These are phyloP conservation scores for Pristionchus maxplancki DNA, from an alignment of 2,888 invertebrate species.

Conservation along the genomic window DNA sequence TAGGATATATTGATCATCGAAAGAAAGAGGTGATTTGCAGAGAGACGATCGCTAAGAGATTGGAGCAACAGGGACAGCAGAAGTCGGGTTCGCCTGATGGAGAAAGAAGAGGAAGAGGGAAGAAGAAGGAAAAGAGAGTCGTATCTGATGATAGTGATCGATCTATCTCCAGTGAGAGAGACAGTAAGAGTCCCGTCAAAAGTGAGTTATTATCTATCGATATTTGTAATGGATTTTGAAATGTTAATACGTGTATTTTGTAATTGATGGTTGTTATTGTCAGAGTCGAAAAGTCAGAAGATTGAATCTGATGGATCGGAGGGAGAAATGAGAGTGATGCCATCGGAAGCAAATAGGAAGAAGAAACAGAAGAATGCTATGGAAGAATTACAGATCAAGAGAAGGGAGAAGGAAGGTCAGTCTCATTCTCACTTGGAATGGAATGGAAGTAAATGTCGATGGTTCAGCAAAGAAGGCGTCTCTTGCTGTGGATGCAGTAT, in stretches of 20 bases:
- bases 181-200: background rate
- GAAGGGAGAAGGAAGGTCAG: slow-evolving; percentile 86
- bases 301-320: slow-evolving; percentile 77
- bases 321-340: slow-evolving; percentile 86
- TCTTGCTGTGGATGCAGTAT: slow-evolving; percentile 93
- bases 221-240: background rate
- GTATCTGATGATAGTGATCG: slow-evolving; percentile 12
- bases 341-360: slow-evolving; percentile 85
- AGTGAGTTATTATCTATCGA: background rate
- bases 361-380: slow-evolving; percentile 91
- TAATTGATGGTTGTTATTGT: background rate
- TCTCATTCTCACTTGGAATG: background rate
- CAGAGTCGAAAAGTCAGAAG: background rate
- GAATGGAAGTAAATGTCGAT: background rate
- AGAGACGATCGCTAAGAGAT: slow-evolving; percentile 55
- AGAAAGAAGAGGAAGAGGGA: slow-evolving; percentile 56
- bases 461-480: slow-evolving; percentile 81
- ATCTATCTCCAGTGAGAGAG: slow-evolving; percentile 1
- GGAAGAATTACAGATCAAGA: slow-evolving; percentile 90
- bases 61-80: slow-evolving; percentile 55
- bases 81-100: slow-evolving; percentile 3
- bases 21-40: too few relatives aligned
- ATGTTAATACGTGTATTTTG: too few relatives aligned
- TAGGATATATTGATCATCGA: too few relatives aligned
- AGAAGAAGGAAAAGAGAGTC: slow-evolving; percentile 52